Conservation (phyloP, 2,797 vertebrate genomes). For the Dipus sagitta region DNA sequence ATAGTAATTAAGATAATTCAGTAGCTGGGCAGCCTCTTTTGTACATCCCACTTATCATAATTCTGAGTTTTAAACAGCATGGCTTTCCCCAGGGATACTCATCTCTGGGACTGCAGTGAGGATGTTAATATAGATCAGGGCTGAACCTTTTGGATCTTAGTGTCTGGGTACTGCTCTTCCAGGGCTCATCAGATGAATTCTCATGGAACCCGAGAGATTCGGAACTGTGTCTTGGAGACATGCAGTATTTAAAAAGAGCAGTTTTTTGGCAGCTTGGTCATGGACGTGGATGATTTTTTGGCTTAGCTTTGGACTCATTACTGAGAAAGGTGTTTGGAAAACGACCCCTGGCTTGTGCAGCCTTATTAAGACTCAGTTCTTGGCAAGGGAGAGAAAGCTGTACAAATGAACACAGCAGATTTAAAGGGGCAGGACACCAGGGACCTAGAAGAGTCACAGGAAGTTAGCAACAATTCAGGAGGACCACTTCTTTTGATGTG, state of each 20-base stretch:
- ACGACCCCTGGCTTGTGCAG: background rate
- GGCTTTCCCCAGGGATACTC: constrained; percentile 8
- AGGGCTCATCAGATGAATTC: background rate
- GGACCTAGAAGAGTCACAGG: background rate
- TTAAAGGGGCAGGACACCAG: constrained; percentile 2
- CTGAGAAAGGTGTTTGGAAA: constrained; percentile 38
- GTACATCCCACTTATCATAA: background rate
- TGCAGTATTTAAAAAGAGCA: constrained; percentile 2
- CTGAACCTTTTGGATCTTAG: constrained; percentile 3
- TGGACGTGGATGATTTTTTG: constrained; percentile 2
- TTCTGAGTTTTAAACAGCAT: constrained; percentile 30
- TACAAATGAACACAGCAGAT: background rate
- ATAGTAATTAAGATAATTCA: constrained; percentile 4
- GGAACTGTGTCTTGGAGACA: background rate
- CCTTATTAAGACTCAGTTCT: constrained; percentile 23
- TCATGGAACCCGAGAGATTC: background rate
- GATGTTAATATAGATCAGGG: background rate
- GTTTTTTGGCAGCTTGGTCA: background rate
- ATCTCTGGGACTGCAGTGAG: background rate
- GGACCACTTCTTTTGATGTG: background rate
- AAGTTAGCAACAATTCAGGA: background rate
- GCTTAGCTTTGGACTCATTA: constrained; percentile 41
- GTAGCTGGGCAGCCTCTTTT: background rate
- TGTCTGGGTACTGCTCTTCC: background rate
- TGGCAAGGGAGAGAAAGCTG: constrained; percentile 12